Percentiles rank a stretch among this genome's conserved stretches.
Evolutionary conservation across 2,888 invertebrate genomes (phyloP).

Genomic region (Euspilapteryx auroguttella): DNA sequence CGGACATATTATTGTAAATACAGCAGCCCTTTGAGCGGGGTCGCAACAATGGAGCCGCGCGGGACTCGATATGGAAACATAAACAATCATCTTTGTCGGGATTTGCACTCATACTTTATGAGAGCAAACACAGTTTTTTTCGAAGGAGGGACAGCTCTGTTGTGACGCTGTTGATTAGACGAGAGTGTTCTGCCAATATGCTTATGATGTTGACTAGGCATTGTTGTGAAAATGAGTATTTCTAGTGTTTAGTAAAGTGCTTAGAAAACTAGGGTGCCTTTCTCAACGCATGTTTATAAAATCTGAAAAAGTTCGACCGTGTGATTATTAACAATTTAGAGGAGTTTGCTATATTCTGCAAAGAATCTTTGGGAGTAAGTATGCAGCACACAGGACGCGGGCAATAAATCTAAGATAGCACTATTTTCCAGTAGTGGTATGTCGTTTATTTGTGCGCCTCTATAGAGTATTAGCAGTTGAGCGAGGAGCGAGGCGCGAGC

Average conservation of each 20-base stretch:
- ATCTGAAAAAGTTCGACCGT: no score
- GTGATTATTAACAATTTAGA: no score
- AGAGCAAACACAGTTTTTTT: conserved; percentile 53
- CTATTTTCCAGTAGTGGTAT: no score
- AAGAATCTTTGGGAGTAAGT: no score
- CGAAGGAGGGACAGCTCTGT: conserved; percentile 24
- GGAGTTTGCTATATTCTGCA: no score
- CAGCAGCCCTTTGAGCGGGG: conserved; percentile 15
- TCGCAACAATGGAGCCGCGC: conserved; percentile 28
- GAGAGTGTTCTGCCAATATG: conserved; percentile 55
- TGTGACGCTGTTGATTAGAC: conserved; percentile 51
- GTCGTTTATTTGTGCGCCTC: no score
- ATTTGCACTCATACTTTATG: conserved; percentile 55
- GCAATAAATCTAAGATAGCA: no score
- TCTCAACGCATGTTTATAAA: neutral
- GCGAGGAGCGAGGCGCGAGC: conserved; percentile 16
- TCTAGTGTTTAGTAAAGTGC: conserved; percentile 19
- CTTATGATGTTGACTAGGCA: conserved; percentile 38
- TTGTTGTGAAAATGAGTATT: conserved; percentile 49
- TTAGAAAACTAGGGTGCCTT: no score
- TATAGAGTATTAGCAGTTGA: no score
- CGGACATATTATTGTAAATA: conserved; percentile 42
- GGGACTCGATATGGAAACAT: conserved; percentile 43
- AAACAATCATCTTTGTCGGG: conserved; percentile 54
- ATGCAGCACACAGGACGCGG: no score